phyloP scores from a whole-genome alignment of 2,113 vertebrate genomes.

The Micromys minutus region DNA sequence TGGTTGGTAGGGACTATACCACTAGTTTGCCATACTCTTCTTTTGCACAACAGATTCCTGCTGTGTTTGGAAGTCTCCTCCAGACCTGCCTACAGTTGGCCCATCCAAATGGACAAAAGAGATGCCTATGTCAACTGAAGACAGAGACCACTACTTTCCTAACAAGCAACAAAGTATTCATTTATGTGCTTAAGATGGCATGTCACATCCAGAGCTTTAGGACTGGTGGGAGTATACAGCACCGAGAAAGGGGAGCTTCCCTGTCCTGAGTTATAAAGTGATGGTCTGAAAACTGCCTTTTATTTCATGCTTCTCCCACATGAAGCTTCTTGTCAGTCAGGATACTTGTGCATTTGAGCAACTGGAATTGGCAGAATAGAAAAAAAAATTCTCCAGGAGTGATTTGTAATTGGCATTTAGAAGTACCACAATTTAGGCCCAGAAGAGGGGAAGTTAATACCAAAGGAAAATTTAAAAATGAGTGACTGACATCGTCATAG shows the following conservation, averaged over 20 bases:
- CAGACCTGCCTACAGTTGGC: not conserved
- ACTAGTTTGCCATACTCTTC: not conserved
- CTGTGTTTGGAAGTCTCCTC: not conserved
- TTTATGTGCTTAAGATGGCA: not conserved
- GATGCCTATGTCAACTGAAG: not conserved
- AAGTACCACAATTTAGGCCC: not conserved
- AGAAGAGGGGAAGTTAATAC: not conserved
- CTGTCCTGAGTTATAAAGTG: not conserved
- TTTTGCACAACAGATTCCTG: not conserved
- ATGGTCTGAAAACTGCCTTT: not conserved
- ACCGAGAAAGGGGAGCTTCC: not conserved
- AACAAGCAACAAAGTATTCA: not conserved
- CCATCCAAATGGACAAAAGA: not conserved
- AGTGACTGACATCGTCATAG: not conserved
- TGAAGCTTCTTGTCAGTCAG: not conserved
- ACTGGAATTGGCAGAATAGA: not conserved
- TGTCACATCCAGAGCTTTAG: not conserved
- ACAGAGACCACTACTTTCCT: not conserved
- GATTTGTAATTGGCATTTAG: conserved; percentile 23
- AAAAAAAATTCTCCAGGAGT: not conserved
- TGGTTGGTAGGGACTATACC: not conserved
- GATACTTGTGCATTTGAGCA: not conserved
- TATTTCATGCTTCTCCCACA: not conserved
- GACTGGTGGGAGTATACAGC: not conserved
- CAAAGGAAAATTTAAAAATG: not conserved